Conservation (phyloP, 2,797 vertebrate genomes). For the Erethizon dorsatum region DNA sequence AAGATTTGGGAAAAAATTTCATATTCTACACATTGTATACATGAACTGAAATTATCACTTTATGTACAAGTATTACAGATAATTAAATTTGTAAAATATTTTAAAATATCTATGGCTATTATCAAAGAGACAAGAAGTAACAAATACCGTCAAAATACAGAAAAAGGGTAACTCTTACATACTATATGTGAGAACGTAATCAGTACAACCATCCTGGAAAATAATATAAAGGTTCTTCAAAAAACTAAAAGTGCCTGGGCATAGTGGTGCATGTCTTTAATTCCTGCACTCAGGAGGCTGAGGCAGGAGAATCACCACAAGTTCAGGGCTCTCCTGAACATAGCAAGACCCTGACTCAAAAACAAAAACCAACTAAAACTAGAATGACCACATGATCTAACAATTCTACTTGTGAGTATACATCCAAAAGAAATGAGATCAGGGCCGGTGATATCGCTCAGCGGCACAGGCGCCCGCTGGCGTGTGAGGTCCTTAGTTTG, state of each 20-base stretch:
- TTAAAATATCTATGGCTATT: background rate
- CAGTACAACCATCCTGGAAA: background rate
- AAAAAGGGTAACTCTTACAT: background rate
- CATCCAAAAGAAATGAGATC: too few species aligned
- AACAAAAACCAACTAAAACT: background rate
- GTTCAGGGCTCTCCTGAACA: background rate
- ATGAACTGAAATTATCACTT: background rate
- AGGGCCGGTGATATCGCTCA: too few species aligned
- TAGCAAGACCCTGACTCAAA: background rate
- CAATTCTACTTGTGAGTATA: background rate
- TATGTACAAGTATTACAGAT: background rate
- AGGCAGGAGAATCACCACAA: background rate
- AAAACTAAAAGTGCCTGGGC: too few species aligned
- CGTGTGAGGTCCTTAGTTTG: too few species aligned
- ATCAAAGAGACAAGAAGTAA: background rate
- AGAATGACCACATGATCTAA: background rate
- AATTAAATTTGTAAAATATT: background rate
- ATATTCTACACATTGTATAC: background rate
- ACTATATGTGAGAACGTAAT: background rate
- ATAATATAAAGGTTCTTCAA: background rate
- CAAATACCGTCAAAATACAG: background rate
- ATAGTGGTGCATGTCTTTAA: too few species aligned
- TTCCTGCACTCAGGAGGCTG: too few species aligned
- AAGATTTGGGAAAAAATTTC: background rate
- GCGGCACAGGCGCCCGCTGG: too few species aligned